These are phyloP conservation scores for Spatulosminthurus flaviceps DNA, from an alignment of 2,888 invertebrate genomes.

Conservation along the genomic window DNA sequence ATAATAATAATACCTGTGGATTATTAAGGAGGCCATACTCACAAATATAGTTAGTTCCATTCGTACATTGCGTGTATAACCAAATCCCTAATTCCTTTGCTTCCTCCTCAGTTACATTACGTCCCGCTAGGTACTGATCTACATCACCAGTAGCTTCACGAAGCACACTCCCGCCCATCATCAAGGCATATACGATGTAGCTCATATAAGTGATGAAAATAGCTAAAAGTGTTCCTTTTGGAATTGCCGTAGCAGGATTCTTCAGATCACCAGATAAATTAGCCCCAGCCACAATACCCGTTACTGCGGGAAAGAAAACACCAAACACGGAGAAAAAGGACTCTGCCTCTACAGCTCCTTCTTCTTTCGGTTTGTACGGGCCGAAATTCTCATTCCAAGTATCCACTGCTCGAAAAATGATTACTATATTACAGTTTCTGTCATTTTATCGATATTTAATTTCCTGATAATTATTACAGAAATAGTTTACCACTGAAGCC, in stretches of 20 bases:
- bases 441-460: not conserved
- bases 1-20: slow-evolving; percentile 67
- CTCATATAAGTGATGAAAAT: slow-evolving; percentile 86
- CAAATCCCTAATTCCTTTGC: not conserved
- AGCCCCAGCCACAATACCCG: slow-evolving; percentile 97
- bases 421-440: no score
- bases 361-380: no score
- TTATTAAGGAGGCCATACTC: slow-evolving; percentile 68
- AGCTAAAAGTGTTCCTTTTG: slow-evolving; percentile 87
- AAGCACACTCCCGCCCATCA: slow-evolving; percentile 81
- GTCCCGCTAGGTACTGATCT: slow-evolving; percentile 72
- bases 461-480: no score
- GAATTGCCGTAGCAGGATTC: slow-evolving; percentile 91
- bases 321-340: slow-evolving; percentile 94
- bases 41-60: slow-evolving; percentile 63
- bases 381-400: slow-evolving; percentile 76
- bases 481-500: slow-evolving; percentile 82
- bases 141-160: slow-evolving; percentile 79
- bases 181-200: slow-evolving; percentile 82
- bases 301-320: slow-evolving; percentile 97
- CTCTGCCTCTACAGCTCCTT: no score
- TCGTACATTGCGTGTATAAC: slow-evolving; percentile 1
- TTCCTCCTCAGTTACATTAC: slow-evolving; percentile 62
- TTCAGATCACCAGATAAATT: slow-evolving; percentile 98
- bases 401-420: slow-evolving; percentile 68